Evolutionary conservation across 2,888 invertebrate genomes (phyloP), one percentile per base, ranked within the genome.

Genomic region (Stegophylla sp.): DNA sequence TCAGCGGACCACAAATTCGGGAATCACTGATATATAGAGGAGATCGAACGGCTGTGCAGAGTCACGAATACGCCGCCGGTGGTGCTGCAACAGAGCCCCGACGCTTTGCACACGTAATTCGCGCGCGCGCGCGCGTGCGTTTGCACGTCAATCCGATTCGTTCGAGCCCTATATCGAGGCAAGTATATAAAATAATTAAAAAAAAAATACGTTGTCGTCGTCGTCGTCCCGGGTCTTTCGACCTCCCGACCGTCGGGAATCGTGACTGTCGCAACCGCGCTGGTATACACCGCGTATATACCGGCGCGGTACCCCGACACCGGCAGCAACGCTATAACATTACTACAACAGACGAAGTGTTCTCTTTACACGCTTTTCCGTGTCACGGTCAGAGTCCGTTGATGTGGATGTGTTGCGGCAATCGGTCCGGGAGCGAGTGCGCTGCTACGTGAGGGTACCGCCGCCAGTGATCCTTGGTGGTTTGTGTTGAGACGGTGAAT

Each of bases 331-430:
- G 7, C 34, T 34, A n/a, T n/a, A n/a, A n/a, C n/a, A n/a, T n/a
- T n/a, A n/a, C 34, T 3, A 7, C 34, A 7, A 7, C 34, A 7
- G 34, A 3, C 4, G 34, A 3, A 7, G 34, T 34, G 61, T 63
- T 48, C 45, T 48, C 41, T 23, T 17, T 41, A 12, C 53, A 9
- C 23, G 75, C 28, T 64, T 76, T 75, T 75, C 74, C 66, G 64
- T 76, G 75, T 76, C 75, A 75, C 63, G 75, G 75, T 53, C 75
- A 53, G 64, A 34, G 23, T n/a, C n/a, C n/a, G n/a, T n/a, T n/a
- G n/a, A n/a, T n/a, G n/a, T 26, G 9, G 15, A 20, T 20, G 13
- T 63, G 34, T 53, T 64, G 64, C 66, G 34, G 7, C 7, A 66
- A 74, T 75, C 34, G 20, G 23, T 3, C 43, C 17, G 15, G 3